Evolutionary conservation across 2,113 vertebrate species (phyloP).

Genomic region (Pagrus major): DNA sequence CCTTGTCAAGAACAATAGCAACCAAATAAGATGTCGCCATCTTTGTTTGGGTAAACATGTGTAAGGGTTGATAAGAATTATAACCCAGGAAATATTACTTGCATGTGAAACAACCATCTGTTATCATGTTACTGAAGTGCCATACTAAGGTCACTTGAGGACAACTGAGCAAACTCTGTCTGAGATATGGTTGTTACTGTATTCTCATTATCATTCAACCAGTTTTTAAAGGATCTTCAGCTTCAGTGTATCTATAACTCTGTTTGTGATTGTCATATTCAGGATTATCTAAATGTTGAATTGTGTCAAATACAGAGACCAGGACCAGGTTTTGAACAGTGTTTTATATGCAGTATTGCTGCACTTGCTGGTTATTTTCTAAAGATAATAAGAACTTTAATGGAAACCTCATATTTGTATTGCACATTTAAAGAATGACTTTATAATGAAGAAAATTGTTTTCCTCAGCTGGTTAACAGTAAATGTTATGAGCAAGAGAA

Average conservation of each 20-base stretch:
- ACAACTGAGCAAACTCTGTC: background rate
- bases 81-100: background rate
- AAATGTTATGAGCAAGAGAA: slow-evolving; percentile 31
- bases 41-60: background rate
- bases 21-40: background rate
- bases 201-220: background rate
- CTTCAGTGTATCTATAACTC: background rate
- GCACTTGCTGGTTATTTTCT: background rate
- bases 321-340: background rate
- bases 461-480: slow-evolving; percentile 4
- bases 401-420: slow-evolving; percentile 1
- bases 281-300: background rate
- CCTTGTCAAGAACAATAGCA: background rate
- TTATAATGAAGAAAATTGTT: background rate
- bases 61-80: background rate
- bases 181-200: background rate
- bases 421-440: background rate
- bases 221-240: background rate
- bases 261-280: background rate
- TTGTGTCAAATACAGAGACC: background rate
- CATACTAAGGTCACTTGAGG: background rate
- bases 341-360: background rate
- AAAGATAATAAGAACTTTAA: background rate
- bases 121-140: background rate
- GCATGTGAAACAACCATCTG: background rate